Percentiles rank a stretch among this genome's conserved stretches.
phyloP scores from a whole-genome alignment of 2,888 invertebrate genomes.

The Heliconius cydno region DNA sequence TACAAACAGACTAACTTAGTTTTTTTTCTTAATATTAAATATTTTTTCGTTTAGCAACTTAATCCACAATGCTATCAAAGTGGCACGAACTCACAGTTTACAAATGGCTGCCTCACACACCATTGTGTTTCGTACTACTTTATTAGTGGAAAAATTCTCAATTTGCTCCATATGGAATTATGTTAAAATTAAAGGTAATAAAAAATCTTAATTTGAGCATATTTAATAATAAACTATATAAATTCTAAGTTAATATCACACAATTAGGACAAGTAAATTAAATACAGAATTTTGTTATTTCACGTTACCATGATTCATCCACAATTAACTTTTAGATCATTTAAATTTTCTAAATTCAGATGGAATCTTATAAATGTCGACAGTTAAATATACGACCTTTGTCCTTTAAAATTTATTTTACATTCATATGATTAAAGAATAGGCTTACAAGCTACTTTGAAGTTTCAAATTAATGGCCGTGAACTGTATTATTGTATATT shows the following conservation, averaged over 20 bases:
- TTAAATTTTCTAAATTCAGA: background rate
- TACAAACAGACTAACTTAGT: background rate
- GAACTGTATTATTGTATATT: background rate
- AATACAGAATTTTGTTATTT: background rate
- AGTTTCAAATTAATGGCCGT: background rate
- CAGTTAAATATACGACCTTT: conserved; percentile 23
- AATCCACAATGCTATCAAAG: conserved; percentile 59
- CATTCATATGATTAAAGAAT: background rate
- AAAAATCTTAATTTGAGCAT: background rate
- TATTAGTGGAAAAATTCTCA: conserved; percentile 45
- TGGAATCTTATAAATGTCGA: background rate
- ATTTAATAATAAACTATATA: background rate
- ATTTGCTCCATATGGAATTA: conserved; percentile 25
- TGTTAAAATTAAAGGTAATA: background rate
- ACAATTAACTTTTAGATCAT: background rate
- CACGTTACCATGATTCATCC: background rate
- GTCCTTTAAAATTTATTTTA: conserved; percentile 26
- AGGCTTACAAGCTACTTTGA: background rate
- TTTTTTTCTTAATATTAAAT: background rate
- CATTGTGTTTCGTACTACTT: conserved; percentile 57
- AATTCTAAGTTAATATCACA: background rate
- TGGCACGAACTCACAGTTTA: conserved; percentile 61
- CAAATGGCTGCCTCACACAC: conserved; percentile 54
- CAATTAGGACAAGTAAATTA: background rate
- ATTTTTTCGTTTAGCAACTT: conserved; percentile 53